phyloP scores from a whole-genome alignment of 92 coral and sea anemone genomes.

The Chrysogorgia sp. region DNA sequence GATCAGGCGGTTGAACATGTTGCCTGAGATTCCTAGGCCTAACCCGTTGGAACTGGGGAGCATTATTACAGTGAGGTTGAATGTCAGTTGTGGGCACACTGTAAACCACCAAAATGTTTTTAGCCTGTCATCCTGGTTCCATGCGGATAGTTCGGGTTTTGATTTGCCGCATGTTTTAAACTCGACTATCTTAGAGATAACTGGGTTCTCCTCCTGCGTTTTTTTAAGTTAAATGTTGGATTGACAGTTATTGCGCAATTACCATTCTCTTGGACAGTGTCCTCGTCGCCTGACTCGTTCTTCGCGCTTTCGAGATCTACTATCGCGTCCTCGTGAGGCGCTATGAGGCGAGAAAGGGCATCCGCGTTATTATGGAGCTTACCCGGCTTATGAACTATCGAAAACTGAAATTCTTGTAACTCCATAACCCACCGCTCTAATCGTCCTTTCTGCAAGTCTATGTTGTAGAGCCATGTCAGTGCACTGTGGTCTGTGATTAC shows the following conservation, averaged over 20 bases:
- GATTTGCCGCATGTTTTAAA: constrained; percentile 5
- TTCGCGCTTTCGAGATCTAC: not conserved
- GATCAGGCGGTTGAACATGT: constrained; percentile 38
- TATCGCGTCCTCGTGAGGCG: not conserved
- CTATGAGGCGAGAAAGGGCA: constrained; percentile 31
- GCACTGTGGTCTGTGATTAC: constrained; percentile 44
- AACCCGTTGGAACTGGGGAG: constrained; percentile 4
- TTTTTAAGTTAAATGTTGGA: constrained; percentile 10
- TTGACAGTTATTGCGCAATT: constrained; percentile 33
- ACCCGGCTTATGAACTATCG: constrained; percentile 47
- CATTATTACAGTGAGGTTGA: constrained; percentile 1
- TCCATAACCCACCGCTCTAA: constrained; percentile 44
- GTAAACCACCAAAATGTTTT: constrained; percentile 27
- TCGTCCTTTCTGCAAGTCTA: no score
- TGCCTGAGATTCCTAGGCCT: constrained; percentile 41
- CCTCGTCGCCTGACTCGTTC: no score
- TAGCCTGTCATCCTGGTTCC: constrained; percentile 29
- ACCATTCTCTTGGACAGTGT: not conserved
- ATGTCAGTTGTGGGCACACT: constrained; percentile 10
- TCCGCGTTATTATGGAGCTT: constrained; percentile 49
- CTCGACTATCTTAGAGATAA: constrained; percentile 18
- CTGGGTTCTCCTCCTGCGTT: not conserved
- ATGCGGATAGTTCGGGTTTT: constrained; percentile 17
- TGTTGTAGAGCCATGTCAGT: constrained; percentile 43
- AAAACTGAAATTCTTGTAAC: constrained; percentile 61